These are phyloP conservation scores for Poecilia velifera DNA, from an alignment of 2,797 vertebrate genomes.

Conservation along the genomic window DNA sequence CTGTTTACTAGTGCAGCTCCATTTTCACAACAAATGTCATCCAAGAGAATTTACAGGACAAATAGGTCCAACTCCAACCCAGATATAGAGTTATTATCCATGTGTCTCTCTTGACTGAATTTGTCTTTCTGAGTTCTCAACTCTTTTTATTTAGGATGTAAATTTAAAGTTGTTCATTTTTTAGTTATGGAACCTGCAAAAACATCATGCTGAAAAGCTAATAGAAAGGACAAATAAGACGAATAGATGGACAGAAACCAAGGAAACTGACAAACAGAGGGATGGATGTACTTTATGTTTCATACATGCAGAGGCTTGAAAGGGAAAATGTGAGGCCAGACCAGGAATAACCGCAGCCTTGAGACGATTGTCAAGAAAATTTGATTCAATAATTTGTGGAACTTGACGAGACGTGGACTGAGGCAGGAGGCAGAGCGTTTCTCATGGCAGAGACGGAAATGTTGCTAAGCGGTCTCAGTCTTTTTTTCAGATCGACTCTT, in stretches of 20 bases:
- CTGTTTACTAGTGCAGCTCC: neutral
- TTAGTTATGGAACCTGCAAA: neutral
- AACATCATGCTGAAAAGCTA: neutral
- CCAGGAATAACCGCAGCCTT: neutral
- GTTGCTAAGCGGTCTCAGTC: neutral
- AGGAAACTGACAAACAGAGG: neutral
- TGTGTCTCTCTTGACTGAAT: neutral
- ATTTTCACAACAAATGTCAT: neutral
- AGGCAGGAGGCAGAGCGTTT: neutral
- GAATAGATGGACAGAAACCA: neutral
- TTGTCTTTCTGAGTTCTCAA: neutral
- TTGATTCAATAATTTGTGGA: neutral
- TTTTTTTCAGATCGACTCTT: neutral
- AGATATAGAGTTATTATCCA: neutral
- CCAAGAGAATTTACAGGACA: neutral
- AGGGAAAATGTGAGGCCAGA: neutral
- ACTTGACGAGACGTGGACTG: neutral
- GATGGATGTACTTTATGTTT: neutral
- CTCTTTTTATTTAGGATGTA: neutral
- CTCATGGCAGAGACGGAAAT: neutral
- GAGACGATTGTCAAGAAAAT: neutral
- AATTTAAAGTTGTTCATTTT: neutral
- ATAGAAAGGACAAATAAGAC: neutral
- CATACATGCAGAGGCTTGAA: neutral
- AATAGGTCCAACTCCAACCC: neutral